Evolutionary conservation across 2,888 invertebrate genomes (phyloP), one percentile per base, ranked within the genome.

Genomic region (Nomada hirtipes): DNA sequence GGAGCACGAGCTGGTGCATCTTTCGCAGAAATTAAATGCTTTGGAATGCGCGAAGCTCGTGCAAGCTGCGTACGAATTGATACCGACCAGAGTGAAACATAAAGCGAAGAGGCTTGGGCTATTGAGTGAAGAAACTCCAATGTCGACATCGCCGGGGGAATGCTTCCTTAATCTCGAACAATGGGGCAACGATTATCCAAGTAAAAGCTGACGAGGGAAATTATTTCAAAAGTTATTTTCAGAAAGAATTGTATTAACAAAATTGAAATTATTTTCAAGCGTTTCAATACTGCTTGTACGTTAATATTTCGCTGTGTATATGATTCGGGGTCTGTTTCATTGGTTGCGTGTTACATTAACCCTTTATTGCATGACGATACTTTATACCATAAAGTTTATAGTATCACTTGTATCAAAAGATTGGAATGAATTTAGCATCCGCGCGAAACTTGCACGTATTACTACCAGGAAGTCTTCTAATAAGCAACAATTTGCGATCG

Each of bases 181-280:
- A 29, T 90, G 90, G 91, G 86, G 84, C 44, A 73, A 77, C 26
- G 80, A 84, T 70, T 88, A 86, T 57, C 87, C 89, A 79, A 87
- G 91, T 90, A 69, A 78, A 50, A 13, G 1, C 2, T 23, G 4
- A 44, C 11, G 13, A 26, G 23, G 0, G 9, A 42, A 59, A 36
- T 20, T 10, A 53, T 36, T 18, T 13, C 0, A 7, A 57, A 18
- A 15, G 29, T 60, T 47, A 47, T 47, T 47, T 50, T 50, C 50
- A 18, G 18, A 50, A 36, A 36, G 7, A 36, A 36, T 36, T 36
- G 1, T 36, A 7, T 7, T 36, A 36, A 4, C 0, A 36, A 36
- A 57, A 2, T 29, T 29, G 4, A 57, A 15, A 57, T 11, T 36
- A 11, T 47, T 47, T 15, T 47, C 15, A 47, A 11, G 15, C 13